These are phyloP conservation scores for Sphaeridia pumilis DNA, from an alignment of 2,888 invertebrate genomes.

Conservation along the genomic window DNA sequence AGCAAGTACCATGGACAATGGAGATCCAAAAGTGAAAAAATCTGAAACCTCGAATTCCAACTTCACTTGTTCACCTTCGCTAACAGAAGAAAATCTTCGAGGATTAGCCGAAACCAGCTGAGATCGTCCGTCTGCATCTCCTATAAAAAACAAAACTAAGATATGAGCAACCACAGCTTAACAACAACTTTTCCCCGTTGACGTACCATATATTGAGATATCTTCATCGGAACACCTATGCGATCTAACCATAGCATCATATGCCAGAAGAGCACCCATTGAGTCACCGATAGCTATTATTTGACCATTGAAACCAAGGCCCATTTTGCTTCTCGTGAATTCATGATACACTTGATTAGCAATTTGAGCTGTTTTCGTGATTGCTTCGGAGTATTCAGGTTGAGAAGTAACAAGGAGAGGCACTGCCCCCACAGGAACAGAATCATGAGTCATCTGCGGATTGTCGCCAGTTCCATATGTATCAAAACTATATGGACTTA, in stretches of 20 bases:
- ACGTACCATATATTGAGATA: no score
- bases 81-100: conserved; percentile 33
- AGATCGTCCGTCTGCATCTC: neutral
- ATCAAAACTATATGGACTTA: conserved; percentile 92
- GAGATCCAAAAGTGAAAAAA: conserved; percentile 95
- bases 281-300: conserved; percentile 75
- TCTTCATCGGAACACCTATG: conserved; percentile 33
- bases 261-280: conserved; percentile 88
- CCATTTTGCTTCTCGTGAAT: conserved; percentile 81
- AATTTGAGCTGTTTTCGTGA: conserved; percentile 67
- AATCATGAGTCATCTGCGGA: conserved; percentile 76
- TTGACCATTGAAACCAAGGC: conserved; percentile 85
- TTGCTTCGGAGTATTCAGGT: conserved; percentile 76
- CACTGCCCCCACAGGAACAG: conserved; percentile 89
- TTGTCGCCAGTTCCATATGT: conserved; percentile 73
- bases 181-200: no score
- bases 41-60: conserved; percentile 91
- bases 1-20: conserved; percentile 82
- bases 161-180: no score
- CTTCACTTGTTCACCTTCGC: conserved; percentile 42
- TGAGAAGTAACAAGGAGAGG: conserved; percentile 79
- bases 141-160: neutral
- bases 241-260: conserved; percentile 72
- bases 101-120: conserved; percentile 5
- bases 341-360: conserved; percentile 83